Percentiles rank a stretch among this genome's conserved stretches.
Conservation (phyloP, 2,113 vertebrate genomes). For the Saguinus imperator region DNA sequence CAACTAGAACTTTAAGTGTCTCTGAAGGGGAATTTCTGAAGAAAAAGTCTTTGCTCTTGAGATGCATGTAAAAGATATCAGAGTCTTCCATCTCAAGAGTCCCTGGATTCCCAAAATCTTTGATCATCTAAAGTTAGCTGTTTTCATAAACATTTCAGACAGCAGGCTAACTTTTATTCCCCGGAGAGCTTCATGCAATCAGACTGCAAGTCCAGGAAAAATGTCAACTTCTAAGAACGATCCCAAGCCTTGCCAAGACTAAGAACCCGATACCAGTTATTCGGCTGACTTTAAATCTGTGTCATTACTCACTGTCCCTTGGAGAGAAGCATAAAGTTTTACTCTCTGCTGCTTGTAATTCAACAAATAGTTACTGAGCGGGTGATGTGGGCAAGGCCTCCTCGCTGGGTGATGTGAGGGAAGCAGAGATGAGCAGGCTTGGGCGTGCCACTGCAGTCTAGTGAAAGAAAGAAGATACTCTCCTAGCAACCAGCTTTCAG, state of each 20-base stretch:
- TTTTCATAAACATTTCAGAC: constrained; percentile 64
- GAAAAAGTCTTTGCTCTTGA: not conserved
- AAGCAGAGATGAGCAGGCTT: too few relatives aligned
- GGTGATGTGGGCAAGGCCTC: not conserved
- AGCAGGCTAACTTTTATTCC: constrained; percentile 57
- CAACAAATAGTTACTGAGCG: not conserved
- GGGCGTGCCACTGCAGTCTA: not conserved
- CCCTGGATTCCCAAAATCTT: not conserved
- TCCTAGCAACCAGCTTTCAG: too few relatives aligned
- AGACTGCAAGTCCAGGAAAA: constrained; percentile 54
- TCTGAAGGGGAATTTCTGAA: not conserved
- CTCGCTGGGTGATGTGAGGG: not conserved
- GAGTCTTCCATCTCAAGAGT: not conserved
- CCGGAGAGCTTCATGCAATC: constrained; percentile 23
- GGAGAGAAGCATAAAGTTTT: not conserved
- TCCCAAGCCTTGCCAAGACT: not conserved
- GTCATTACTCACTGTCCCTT: not conserved
- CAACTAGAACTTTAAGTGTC: not conserved
- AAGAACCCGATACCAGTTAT: not conserved
- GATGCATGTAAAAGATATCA: not conserved
- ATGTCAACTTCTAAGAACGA: constrained; percentile 49
- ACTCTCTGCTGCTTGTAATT: not conserved
- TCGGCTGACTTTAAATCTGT: not conserved
- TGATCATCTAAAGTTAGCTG: constrained; percentile 16
- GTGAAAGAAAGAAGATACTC: not conserved